Evolutionary conservation across 2,888 invertebrate genomes (phyloP).

Genomic region (Leptarthrus brevirostris): DNA sequence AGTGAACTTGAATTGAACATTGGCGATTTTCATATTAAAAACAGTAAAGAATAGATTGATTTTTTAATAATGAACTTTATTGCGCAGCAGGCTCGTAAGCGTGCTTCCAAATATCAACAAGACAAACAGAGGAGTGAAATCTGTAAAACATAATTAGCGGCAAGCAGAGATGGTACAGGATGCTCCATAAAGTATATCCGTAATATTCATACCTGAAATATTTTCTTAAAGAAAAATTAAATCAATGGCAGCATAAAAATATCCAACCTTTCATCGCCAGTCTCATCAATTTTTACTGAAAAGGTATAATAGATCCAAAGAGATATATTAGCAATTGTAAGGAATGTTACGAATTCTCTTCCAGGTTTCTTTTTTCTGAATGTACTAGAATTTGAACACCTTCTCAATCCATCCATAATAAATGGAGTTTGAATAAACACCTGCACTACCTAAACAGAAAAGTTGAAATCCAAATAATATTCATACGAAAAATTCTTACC

Average conservation of each 20-base stretch:
- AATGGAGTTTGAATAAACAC: conserved; percentile 79
- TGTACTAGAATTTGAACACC: conserved; percentile 76
- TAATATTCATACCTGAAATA: conserved; percentile 73
- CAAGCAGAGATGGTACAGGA: conserved; percentile 78
- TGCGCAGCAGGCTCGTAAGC: conserved; percentile 72
- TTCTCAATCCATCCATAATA: conserved; percentile 78
- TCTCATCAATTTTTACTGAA: conserved; percentile 70
- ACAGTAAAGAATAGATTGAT: too few species aligned
- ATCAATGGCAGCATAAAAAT: not conserved
- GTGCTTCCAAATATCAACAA: conserved; percentile 82
- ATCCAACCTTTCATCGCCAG: conserved; percentile 64
- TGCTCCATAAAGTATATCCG: conserved; percentile 76
- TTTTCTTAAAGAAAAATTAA: not conserved
- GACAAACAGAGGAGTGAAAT: conserved; percentile 82
- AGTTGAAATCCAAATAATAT: too few species aligned
- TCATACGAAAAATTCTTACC: conserved; percentile 12
- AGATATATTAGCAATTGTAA: conserved; percentile 80
- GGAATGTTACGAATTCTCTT: conserved; percentile 79
- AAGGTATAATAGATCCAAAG: conserved; percentile 83
- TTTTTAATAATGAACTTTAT: not conserved
- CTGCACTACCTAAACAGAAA: conserved; percentile 72
- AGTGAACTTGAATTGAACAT: too few species aligned
- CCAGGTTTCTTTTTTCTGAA: conserved; percentile 78
- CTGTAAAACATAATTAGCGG: conserved; percentile 83
- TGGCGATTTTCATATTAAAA: too few species aligned